These are phyloP conservation scores for Chondrilla cf. caribensis DNA, from an alignment of 37 sponge, comb jelly and placozoan genomes.

Conservation along the genomic window DNA sequence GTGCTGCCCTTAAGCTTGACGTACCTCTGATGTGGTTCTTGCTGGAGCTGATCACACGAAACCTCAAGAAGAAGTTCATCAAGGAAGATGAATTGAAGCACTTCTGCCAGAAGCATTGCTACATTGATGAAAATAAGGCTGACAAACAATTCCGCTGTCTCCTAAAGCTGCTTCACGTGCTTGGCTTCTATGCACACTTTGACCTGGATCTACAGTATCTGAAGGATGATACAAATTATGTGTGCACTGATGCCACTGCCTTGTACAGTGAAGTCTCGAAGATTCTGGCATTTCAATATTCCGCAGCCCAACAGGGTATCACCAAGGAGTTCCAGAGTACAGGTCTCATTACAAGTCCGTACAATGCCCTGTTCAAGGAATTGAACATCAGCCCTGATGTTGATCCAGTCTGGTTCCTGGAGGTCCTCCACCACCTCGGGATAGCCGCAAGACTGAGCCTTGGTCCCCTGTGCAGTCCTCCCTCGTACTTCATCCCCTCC, in stretches of 20 bases:
- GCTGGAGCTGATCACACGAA: neutral
- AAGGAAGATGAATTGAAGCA: neutral
- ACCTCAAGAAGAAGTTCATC: neutral
- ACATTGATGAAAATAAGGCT: neutral
- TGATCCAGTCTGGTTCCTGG: neutral
- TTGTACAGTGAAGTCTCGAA: neutral
- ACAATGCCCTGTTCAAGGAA: neutral
- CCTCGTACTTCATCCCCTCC: conserved; percentile 3
- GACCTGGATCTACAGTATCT: neutral
- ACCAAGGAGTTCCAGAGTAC: neutral
- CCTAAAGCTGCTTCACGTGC: neutral
- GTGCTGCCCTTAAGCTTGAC: neutral
- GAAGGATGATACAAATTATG: neutral
- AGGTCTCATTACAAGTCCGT: neutral
- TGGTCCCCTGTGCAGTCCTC: too few relatives aligned
- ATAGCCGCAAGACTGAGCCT: neutral
- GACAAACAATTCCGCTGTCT: neutral
- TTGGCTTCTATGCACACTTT: neutral
- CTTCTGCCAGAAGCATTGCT: neutral
- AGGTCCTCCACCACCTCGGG: neutral
- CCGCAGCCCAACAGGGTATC: neutral
- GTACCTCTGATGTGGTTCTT: conserved; percentile 5
- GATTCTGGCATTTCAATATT: conserved; percentile 7
- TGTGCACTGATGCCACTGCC: neutral
- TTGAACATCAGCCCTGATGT: neutral